A percentile compares a stretch with the other conserved stretches of the same genome.
phyloP scores from a whole-genome alignment of 92 coral and sea anemone genomes.

The Ricordea florida region DNA sequence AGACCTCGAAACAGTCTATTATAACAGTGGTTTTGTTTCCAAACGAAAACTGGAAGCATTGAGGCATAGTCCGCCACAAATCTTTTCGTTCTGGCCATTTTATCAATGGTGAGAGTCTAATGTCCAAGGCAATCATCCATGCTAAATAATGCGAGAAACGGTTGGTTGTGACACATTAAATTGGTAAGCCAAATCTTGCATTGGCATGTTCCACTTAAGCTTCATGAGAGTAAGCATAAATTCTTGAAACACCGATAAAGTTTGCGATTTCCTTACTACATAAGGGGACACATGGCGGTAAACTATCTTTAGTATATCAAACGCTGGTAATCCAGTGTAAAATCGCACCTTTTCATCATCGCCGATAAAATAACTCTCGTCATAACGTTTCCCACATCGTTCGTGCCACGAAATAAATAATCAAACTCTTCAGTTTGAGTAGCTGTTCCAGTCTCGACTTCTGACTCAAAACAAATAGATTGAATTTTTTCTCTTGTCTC shows the following conservation, averaged over 20 bases:
- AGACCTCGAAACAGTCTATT: conserved; percentile 45
- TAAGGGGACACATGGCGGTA: conserved; percentile 12
- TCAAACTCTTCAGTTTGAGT: conserved; percentile 1
- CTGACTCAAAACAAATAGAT: not conserved
- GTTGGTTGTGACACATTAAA: conserved; percentile 8
- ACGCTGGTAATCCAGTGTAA: conserved; percentile 12
- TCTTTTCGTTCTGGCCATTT: conserved; percentile 52
- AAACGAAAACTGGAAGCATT: conserved; percentile 55
- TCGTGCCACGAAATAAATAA: not conserved
- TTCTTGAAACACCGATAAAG: not conserved
- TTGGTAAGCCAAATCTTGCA: conserved; percentile 16
- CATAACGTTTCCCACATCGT: not conserved
- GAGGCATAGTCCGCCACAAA: conserved; percentile 52
- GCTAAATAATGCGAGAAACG: conserved; percentile 16
- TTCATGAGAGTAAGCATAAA: conserved; percentile 2
- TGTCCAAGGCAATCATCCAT: conserved; percentile 16
- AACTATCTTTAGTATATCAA: not conserved
- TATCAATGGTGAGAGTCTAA: not conserved
- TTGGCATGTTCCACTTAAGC: not conserved
- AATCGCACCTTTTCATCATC: not conserved
- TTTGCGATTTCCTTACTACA: not conserved
- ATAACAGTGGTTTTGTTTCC: conserved; percentile 50
- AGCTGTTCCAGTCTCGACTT: not conserved
- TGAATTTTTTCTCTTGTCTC: not conserved
- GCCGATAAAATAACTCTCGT: not conserved